Base-by-base conservation (phyloP, 2,888 invertebrate species). In the Strigamia transsilvanica region DNA sequence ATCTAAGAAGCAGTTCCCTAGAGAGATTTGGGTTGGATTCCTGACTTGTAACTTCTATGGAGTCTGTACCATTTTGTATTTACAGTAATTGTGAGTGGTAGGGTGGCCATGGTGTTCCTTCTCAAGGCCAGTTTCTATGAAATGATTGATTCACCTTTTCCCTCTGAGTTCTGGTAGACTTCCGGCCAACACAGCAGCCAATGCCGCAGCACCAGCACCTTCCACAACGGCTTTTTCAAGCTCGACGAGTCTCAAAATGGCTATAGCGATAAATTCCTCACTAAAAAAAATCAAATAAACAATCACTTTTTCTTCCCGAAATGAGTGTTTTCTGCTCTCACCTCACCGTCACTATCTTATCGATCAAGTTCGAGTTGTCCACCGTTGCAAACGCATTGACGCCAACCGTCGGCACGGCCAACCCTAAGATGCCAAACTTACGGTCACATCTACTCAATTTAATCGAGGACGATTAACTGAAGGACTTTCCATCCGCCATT, bases 191-290 rank as follows among this genome's bases (percentile, higher is more conserved):
- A 96, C 92, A 32, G 96, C 96, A 0, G 96, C 96, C 13, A 97
- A 89, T 0, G 94, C 94, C 1, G 93, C 91, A 0, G 96, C 96
- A 0, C 96, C 97, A 0, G 95, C 96, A 0, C 97, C 97, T 87
- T 97, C 97, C 23, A 96, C 95, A 15, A 97, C 95, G 85, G 94
- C 94, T 87, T 96, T 96, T 88, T 96, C 95, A 84, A 92, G 90
- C 87, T 96, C 95, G 9, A 94, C 92, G 82, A 95, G 88, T 34
- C 93, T 90, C 82, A 96, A 87, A 82, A 95, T 95, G 0, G 94
- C 93, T 83, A 94, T 91, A 1, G 95, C 94, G 82, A 95, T 93
- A 92, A 92, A 93, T 87, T 95, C 94, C 84, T 89, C 89, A 82
- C 88, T 85, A 82, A 15, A 77, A 15, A n/a, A n/a, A n/a, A n/a